Evolutionary conservation across 2,797 vertebrate species (phyloP).

Genomic region (Urosaurus nigricauda): DNA sequence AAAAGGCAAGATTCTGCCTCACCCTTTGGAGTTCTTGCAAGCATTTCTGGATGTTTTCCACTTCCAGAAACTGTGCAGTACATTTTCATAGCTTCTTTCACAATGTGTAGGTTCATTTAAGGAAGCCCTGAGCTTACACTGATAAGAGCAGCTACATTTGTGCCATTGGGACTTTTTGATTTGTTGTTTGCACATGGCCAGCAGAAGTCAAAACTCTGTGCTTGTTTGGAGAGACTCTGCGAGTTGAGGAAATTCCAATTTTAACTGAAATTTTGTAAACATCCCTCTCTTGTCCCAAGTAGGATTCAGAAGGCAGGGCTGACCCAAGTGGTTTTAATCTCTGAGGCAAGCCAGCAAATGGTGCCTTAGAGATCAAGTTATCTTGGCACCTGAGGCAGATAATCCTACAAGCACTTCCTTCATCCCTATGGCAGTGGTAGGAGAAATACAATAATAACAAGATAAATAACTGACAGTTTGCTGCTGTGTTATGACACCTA

Average conservation of each 20-base stretch:
- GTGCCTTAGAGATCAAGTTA: not conserved
- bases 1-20: not conserved
- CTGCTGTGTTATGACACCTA: no score
- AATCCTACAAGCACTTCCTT: not conserved
- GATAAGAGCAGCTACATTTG: conserved; percentile 1
- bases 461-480: not conserved
- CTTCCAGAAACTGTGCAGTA: not conserved
- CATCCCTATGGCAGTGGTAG: not conserved
- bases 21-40: not conserved
- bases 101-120: not conserved
- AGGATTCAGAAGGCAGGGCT: not conserved
- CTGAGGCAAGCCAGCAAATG: not conserved
- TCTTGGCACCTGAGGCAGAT: not conserved
- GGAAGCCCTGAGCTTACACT: not conserved
- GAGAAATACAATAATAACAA: not conserved
- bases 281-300: not conserved
- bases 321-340: not conserved
- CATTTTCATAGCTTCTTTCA: not conserved
- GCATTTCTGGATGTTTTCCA: not conserved
- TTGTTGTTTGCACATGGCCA: not conserved
- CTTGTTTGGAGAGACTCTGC: not conserved
- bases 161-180: not conserved
- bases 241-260: not conserved
- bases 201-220: not conserved
- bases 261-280: not conserved